Base-by-base conservation (phyloP, 2,888 invertebrate species). In the Drosophila vallismaia region DNA sequence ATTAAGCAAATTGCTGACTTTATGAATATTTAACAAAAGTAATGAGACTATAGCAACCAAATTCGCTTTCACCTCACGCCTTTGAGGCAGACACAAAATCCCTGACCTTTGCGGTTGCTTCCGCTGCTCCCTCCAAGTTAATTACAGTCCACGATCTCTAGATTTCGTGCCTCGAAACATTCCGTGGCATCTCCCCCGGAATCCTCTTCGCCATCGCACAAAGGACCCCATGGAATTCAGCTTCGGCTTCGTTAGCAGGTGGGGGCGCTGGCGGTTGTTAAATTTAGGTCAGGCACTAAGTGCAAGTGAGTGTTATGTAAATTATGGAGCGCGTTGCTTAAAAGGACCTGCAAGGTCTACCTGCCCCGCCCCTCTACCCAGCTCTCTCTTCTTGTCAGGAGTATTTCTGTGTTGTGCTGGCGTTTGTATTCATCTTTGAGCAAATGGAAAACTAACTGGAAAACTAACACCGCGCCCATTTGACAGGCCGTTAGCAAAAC, bases 301-400 rank as follows among this genome's bases (percentile, higher is more conserved):
- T 87, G 73, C 75, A 73, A 86, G 84, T 81, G 88, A 88, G 83
- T 86, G 86, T 86, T 88, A 85, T 85, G 84, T 82, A 85, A 88
- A 88, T 88, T 86, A 76, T 64, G 64, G 62, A 40, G 68, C 48
- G 78, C 48, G 81, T 48, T 57, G 63, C 74, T 71, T 54, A 76
- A 68, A 82, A 84, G 83, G 86, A 88, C 68, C 74, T 71, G 71
- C 75, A 71, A 68, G 75, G 56, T 57, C 57, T 53, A 31, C 36
- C 26, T 26, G 2, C 24, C 29, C 8, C 26, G 6, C 40, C 40
- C 7, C 40, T 4, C 1, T 3, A 6, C 12, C 14, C 40, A 40
- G 12, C 14, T 14, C 14, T 40, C 4, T 36, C 46, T 54, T 36
- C 38, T 55, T 26, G 52, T 42, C 24, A 29, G 49, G 28, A 68